These are phyloP conservation scores for Fratercula arctica DNA, from an alignment of 2,797 vertebrate species.

Conservation along the genomic window DNA sequence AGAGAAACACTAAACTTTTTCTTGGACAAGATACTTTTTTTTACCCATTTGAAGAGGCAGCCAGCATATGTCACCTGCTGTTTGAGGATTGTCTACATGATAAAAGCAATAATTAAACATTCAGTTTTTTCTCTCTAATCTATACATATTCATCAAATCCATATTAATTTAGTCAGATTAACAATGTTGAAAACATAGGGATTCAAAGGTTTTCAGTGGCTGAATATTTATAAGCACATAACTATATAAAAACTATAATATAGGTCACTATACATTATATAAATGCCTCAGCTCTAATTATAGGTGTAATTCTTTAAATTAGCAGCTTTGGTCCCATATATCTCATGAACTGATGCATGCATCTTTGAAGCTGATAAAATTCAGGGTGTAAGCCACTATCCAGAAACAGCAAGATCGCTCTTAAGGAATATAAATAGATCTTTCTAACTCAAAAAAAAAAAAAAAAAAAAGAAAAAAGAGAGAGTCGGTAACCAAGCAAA, in stretches of 20 bases:
- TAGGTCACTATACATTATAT: background rate
- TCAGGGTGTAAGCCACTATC: background rate
- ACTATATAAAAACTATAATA: background rate
- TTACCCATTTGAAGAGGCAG: background rate
- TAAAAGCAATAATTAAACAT: background rate
- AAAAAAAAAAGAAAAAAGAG: too few relatives aligned
- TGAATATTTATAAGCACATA: background rate
- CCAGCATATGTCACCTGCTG: background rate
- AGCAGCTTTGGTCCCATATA: background rate
- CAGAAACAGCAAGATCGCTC: background rate
- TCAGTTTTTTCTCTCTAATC: background rate
- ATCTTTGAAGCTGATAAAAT: background rate
- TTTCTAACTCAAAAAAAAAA: background rate
- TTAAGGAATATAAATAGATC: background rate
- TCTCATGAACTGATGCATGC: background rate
- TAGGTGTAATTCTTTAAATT: background rate
- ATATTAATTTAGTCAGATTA: background rate
- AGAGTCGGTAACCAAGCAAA: background rate
- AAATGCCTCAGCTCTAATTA: background rate
- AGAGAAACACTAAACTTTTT: background rate
- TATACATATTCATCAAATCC: background rate
- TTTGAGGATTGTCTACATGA: background rate
- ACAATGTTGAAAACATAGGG: background rate
- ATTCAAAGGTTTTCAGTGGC: background rate
- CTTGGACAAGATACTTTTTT: background rate